Evolutionary conservation across 2,888 invertebrate genomes (phyloP).

Genomic region (Polylopha cassiicola): DNA sequence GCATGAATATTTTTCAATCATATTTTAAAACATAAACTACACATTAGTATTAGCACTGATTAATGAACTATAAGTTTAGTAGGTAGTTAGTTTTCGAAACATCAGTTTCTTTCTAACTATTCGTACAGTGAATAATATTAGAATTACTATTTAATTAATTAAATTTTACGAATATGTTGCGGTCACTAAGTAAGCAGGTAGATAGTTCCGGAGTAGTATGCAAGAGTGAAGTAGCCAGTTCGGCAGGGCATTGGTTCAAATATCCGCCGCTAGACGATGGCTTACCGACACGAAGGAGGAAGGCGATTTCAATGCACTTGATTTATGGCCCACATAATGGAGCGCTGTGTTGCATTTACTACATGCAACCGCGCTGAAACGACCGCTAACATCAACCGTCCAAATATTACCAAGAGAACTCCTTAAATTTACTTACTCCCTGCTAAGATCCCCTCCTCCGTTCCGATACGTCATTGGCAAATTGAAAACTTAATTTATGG

Average conservation of each 20-base stretch:
- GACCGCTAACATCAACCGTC: constrained; percentile 41
- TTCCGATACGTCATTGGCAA: constrained; percentile 61
- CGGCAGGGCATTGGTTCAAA: constrained; percentile 52
- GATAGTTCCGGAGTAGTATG: constrained; percentile 9
- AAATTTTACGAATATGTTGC: too few species aligned
- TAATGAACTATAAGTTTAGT: too few species aligned
- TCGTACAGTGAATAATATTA: too few species aligned
- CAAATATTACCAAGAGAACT: constrained; percentile 35
- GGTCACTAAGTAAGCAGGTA: constrained; percentile 18
- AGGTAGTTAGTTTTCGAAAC: too few species aligned
- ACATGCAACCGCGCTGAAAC: constrained; percentile 54
- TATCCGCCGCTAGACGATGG: constrained; percentile 62
- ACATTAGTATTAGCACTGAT: too few species aligned
- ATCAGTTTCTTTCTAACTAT: too few species aligned
- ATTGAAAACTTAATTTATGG: constrained; percentile 65
- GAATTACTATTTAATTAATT: too few species aligned
- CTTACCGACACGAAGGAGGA: constrained; percentile 68
- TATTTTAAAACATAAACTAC: too few species aligned
- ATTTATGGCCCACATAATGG: constrained; percentile 69
- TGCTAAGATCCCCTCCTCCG: constrained; percentile 35
- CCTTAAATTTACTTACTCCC: constrained; percentile 11
- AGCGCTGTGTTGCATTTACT: constrained; percentile 61
- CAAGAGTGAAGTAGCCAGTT: constrained; percentile 29
- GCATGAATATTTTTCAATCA: too few species aligned
- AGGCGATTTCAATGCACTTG: constrained; percentile 73